Percentiles rank a stretch among this genome's conserved stretches.
These are phyloP conservation scores for Scomber colias DNA, from an alignment of 2,113 vertebrate species.

Conservation along the genomic window DNA sequence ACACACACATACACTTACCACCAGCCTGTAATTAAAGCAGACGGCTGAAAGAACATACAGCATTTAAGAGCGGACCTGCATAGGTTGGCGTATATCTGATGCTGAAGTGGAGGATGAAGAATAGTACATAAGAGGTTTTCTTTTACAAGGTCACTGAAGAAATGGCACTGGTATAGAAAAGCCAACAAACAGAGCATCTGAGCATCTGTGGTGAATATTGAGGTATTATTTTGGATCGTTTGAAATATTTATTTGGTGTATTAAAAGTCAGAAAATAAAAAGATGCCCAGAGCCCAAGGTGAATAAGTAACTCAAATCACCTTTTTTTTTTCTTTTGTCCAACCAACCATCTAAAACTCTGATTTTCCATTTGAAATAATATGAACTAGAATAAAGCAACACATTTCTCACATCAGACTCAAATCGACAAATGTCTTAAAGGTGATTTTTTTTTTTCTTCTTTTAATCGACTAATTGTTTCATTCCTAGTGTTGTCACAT, in stretches of 20 bases:
- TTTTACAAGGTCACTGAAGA: conserved; percentile 4
- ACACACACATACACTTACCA: conserved; percentile 12
- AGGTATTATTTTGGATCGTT: too few species aligned
- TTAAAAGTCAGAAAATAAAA: too few species aligned
- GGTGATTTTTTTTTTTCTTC: neutral
- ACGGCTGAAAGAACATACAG: conserved; percentile 31
- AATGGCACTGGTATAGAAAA: neutral
- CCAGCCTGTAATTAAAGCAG: conserved; percentile 63
- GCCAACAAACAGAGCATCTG: neutral
- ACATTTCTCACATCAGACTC: too few species aligned
- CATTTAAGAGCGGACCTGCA: conserved; percentile 28
- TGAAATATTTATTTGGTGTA: too few species aligned
- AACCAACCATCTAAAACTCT: neutral
- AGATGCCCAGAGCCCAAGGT: neutral
- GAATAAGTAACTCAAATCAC: neutral
- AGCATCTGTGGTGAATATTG: neutral
- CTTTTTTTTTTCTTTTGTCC: neutral
- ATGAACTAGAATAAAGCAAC: too few species aligned
- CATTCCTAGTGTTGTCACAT: too few species aligned
- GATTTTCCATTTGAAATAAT: neutral
- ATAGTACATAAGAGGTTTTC: neutral
- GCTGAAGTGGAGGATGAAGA: conserved; percentile 6
- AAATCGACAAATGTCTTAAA: neutral
- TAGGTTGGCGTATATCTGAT: conserved; percentile 29
- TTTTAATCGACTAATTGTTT: neutral